Conservation (phyloP, 2,797 vertebrate species). For the Phrynocephalus forsythii region DNA sequence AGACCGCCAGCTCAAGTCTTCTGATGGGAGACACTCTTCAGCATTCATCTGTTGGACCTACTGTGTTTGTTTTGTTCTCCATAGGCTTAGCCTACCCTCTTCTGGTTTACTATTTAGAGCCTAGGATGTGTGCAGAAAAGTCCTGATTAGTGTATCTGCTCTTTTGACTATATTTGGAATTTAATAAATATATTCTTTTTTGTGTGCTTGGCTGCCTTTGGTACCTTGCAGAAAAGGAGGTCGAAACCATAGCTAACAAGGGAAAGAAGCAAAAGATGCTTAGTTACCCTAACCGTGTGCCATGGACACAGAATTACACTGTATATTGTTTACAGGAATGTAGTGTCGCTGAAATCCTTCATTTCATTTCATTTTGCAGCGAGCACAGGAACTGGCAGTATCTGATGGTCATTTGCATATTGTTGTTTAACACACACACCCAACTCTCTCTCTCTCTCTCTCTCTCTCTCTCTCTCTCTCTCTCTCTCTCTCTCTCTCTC, state of each 20-base stretch:
- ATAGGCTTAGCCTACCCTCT: too few relatives aligned
- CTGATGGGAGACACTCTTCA: too few relatives aligned
- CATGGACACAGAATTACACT: neutral
- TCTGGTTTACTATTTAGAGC: too few relatives aligned
- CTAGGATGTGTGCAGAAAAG: too few relatives aligned
- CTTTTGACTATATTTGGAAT: too few relatives aligned
- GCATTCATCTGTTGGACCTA: too few relatives aligned
- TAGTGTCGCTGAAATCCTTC: neutral
- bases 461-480: too few relatives aligned
- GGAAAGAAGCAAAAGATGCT: neutral
- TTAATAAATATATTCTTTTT: neutral
- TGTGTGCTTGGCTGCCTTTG: neutral
- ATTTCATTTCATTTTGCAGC: neutral
- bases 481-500: too few relatives aligned
- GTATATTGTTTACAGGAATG: neutral
- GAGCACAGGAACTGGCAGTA: neutral
- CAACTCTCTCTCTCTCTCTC: too few relatives aligned
- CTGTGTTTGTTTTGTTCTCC: too few relatives aligned
- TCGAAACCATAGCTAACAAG: neutral
- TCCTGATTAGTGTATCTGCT: neutral
- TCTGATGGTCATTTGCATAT: conserved; percentile 2
- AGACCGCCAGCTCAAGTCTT: too few relatives aligned
- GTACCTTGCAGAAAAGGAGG: neutral
- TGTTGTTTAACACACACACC: neutral
- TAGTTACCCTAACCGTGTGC: neutral